Base-by-base conservation (phyloP, 1,140 invertebrate genomes). In the Ptiloglossa arizonensis region DNA sequence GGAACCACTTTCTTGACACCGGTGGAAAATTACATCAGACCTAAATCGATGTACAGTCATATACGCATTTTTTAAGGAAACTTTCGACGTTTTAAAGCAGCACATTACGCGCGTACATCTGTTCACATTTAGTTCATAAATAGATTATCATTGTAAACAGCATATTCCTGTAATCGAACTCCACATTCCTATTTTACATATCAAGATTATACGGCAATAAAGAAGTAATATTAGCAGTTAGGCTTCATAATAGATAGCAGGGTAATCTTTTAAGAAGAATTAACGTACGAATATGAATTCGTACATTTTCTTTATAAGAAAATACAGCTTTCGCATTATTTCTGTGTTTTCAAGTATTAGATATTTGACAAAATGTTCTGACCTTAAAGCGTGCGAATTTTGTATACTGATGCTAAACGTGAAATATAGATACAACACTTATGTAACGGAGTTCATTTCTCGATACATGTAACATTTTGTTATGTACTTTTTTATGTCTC, bases 1-100 rank as follows among this genome's bases (percentile, higher is more conserved):
- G 68, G 95, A 96, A 91, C 96, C 96, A 85, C 94, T 97, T 89
- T 95, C 95, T 91, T 97, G 95, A 95, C 91, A 90, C 77, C 71
- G 74, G 68, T 77, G 74, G 29, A 80, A 56, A 44, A 73, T 22
- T 38, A 72, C 52, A 44, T 50, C 62, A 57, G 24, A 59, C 8
- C 48, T n/a, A 52, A 64, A 68, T 56, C 62, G 29, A n/a, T 79
- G 50, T 82, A 72, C 80, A 56, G 66, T 79, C 56, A 67, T 76
- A 54, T 56, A 54, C 52, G 4, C 24, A 71, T 52, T 52, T 69
- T n/a, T 72, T 9, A 35, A 52, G 15, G 13, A 54, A 83, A 50
- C 35, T 60, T 62, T 24, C 5, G 15, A 35, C 19, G 15, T 50
- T 5, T 32, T 24, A 32, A 52, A 62, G 1, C 13, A 29, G 54